Evolutionary conservation across 2,888 invertebrate species (phyloP).

Genomic region (Fissipunctia ypsillon): DNA sequence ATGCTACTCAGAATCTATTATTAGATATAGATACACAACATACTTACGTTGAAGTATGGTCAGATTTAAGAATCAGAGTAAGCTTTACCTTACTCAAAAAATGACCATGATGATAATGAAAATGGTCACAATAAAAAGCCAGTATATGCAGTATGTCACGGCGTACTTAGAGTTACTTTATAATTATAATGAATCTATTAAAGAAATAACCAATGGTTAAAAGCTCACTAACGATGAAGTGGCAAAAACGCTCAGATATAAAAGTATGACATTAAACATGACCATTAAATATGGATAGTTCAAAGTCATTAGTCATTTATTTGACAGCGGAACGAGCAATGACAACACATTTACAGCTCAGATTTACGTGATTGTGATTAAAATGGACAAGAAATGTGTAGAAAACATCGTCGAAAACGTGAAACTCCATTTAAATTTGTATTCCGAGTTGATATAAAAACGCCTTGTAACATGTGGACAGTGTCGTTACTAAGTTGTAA

Average conservation of each 20-base stretch:
- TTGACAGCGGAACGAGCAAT: constrained; percentile 50
- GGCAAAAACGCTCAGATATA: constrained; percentile 35
- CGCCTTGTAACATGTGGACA: constrained; percentile 52
- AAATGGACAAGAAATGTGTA: constrained; percentile 62
- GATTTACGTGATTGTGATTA: constrained; percentile 59
- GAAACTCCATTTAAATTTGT: constrained; percentile 64
- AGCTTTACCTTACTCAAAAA: background rate
- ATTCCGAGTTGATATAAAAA: constrained; percentile 66
- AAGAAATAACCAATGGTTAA: constrained; percentile 18
- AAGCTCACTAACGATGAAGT: constrained; percentile 33
- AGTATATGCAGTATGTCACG: constrained; percentile 2
- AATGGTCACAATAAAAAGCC: background rate
- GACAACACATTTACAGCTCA: constrained; percentile 48
- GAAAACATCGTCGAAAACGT: constrained; percentile 62
- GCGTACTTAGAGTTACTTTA: background rate
- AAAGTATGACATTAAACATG: constrained; percentile 50
- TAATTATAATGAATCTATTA: constrained; percentile 14
- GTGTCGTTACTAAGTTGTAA: constrained; percentile 68
- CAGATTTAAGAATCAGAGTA: background rate
- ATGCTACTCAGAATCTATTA: background rate
- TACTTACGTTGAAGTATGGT: background rate
- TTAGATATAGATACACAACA: too few species aligned
- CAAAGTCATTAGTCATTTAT: constrained; percentile 62
- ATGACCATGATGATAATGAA: background rate
- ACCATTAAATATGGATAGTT: constrained; percentile 36